Evolutionary conservation across 1,140 invertebrate genomes (phyloP).

Genomic region (Achroia grisella): DNA sequence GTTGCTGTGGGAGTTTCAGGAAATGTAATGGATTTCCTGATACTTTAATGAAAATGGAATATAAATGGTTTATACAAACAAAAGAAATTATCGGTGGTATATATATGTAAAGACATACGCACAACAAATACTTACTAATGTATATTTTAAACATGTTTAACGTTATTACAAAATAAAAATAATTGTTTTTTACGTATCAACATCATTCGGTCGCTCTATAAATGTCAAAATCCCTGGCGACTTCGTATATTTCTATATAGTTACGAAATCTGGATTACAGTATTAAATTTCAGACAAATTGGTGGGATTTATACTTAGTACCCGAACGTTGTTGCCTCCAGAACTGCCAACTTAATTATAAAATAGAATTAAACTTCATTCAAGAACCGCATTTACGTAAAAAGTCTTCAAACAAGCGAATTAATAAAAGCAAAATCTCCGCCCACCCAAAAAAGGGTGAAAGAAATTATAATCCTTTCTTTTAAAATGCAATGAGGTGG

Average conservation of each 20-base stretch:
- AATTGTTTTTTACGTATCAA: not conserved
- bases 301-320: not conserved
- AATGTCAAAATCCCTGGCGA: conserved; percentile 7
- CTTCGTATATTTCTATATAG: conserved; percentile 6
- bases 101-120: too few species aligned
- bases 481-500: conserved; percentile 73
- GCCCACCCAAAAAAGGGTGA: conserved; percentile 42
- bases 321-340: not conserved
- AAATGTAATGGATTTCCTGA: too few species aligned
- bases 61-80: too few species aligned
- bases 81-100: too few species aligned
- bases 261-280: conserved; percentile 3
- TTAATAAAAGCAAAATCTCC: conserved; percentile 59
- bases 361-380: conserved; percentile 13
- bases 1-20: too few species aligned
- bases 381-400: conserved; percentile 5
- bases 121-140: too few species aligned
- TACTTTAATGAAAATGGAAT: too few species aligned
- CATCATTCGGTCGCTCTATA: not conserved
- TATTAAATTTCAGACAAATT: conserved; percentile 7
- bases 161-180: too few species aligned
- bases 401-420: conserved; percentile 38
- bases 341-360: not conserved
- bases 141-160: too few species aligned
- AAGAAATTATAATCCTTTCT: conserved; percentile 71